Percentiles rank a stretch among this genome's conserved stretches.
Conservation (phyloP, 2,797 vertebrate species). For the Xenops minutus region DNA sequence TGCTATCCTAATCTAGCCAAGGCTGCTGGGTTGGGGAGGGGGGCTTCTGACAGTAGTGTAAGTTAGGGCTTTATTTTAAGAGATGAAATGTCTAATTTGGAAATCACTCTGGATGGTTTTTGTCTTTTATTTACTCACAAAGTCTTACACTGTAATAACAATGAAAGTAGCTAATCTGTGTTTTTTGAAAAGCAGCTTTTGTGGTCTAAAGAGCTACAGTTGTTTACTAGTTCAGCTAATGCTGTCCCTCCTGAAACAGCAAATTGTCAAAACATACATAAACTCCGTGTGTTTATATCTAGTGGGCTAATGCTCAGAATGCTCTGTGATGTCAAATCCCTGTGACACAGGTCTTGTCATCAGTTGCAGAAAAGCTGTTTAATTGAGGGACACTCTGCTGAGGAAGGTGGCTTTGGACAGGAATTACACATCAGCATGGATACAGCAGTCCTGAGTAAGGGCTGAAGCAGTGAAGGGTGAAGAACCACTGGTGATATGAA, state of each 20-base stretch:
- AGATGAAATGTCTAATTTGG: not conserved
- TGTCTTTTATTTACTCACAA: not conserved
- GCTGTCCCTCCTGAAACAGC: not conserved
- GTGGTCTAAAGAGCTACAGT: not conserved
- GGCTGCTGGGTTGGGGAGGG: not conserved
- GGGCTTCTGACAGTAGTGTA: not conserved
- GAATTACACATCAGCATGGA: not conserved
- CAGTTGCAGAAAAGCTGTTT: not conserved
- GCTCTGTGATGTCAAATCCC: not conserved
- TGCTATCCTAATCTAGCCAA: not conserved
- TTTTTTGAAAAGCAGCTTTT: not conserved
- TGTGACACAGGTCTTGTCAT: not conserved
- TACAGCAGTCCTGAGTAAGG: not conserved
- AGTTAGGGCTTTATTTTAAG: not conserved
- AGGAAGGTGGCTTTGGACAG: not conserved
- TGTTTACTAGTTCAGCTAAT: constrained; percentile 9
- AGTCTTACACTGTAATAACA: not conserved
- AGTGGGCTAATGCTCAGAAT: not conserved
- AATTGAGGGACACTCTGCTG: not conserved
- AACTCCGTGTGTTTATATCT: not conserved
- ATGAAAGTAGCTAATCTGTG: not conserved
- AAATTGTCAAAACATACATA: not conserved
- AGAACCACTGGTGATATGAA: not conserved
- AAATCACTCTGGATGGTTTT: not conserved
- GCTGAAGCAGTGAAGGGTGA: fast-evolving